phyloP scores from a whole-genome alignment of 2,888 invertebrate species.

The Sclerodermus sp. region DNA sequence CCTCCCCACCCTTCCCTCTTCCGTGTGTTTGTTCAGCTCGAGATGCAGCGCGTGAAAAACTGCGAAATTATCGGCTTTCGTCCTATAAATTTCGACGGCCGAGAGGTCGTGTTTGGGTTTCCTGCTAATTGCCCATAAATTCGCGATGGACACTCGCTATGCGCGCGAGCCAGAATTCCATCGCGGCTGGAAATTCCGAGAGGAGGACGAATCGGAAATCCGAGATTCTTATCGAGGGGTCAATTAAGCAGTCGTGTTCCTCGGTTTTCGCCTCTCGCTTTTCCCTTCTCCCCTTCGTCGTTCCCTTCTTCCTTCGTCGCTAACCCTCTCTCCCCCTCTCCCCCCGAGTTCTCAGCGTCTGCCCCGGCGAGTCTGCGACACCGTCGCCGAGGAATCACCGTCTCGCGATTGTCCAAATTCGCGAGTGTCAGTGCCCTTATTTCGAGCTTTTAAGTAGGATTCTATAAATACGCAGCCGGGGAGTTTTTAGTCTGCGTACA shows the following conservation, averaged over 20 bases:
- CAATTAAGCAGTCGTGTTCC: conserved; percentile 4
- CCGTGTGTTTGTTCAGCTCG: too few species aligned
- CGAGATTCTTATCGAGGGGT: conserved; percentile 2
- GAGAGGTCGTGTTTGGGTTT: too few species aligned
- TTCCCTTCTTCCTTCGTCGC: too few species aligned
- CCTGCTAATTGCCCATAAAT: too few species aligned
- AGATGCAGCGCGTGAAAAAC: too few species aligned
- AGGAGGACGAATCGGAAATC: background rate
- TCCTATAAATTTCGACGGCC: too few species aligned
- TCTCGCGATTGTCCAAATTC: conserved; percentile 24
- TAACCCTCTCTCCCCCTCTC: background rate
- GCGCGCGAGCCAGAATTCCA: too few species aligned
- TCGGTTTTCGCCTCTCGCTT: background rate
- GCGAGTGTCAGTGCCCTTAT: conserved; percentile 52
- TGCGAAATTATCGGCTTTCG: too few species aligned
- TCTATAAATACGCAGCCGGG: conserved; percentile 44
- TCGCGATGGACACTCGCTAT: too few species aligned
- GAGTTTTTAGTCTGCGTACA: conserved; percentile 34
- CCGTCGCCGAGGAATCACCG: conserved; percentile 10
- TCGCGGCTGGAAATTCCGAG: too few species aligned
- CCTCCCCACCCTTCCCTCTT: too few species aligned
- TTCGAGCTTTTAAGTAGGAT: conserved; percentile 48
- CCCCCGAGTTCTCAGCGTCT: background rate
- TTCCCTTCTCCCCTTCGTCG: background rate
- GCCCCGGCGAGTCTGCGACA: background rate